Evolutionary conservation across 2,888 invertebrate genomes (phyloP).

Genomic region (Periphyllus acericola): DNA sequence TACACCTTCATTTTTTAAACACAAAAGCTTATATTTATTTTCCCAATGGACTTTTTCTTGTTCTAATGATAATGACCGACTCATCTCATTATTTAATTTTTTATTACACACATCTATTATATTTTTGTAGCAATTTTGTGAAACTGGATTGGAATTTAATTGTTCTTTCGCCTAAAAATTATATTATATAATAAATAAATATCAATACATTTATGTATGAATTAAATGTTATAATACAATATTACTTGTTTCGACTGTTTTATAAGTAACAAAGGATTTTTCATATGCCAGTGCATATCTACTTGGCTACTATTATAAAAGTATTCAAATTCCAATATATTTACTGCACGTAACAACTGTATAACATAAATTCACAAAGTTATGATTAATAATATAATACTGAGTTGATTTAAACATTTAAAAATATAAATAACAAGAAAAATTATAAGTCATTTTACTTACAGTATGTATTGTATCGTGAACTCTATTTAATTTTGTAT

Average conservation of each 20-base stretch:
- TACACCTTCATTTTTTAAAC: slow-evolving; percentile 21
- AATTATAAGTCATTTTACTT: not conserved
- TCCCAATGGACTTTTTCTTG: slow-evolving; percentile 45
- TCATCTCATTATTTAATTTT: slow-evolving; percentile 43
- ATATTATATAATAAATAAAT: not conserved
- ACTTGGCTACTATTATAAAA: slow-evolving; percentile 33
- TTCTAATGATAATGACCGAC: slow-evolving; percentile 24
- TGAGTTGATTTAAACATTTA: not conserved
- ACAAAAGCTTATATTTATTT: slow-evolving; percentile 44
- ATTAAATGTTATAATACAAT: not conserved
- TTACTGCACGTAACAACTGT: slow-evolving; percentile 32
- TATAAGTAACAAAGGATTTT: not conserved
- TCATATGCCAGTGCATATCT: slow-evolving; percentile 51
- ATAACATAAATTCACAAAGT: not conserved
- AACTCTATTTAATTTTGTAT: not conserved
- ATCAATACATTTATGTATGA: not conserved
- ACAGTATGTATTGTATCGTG: slow-evolving; percentile 24
- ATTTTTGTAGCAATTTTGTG: slow-evolving; percentile 3
- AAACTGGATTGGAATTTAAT: slow-evolving; percentile 19
- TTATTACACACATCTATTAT: slow-evolving; percentile 17
- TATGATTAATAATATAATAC: not conserved
- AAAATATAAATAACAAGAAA: not conserved
- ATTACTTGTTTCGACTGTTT: slow-evolving; percentile 38
- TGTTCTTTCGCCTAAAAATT: slow-evolving; percentile 39
- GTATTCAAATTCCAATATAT: slow-evolving; percentile 52